These are phyloP conservation scores for Danio jaintianensis DNA, from an alignment of 2,797 vertebrate genomes.

Conservation along the genomic window DNA sequence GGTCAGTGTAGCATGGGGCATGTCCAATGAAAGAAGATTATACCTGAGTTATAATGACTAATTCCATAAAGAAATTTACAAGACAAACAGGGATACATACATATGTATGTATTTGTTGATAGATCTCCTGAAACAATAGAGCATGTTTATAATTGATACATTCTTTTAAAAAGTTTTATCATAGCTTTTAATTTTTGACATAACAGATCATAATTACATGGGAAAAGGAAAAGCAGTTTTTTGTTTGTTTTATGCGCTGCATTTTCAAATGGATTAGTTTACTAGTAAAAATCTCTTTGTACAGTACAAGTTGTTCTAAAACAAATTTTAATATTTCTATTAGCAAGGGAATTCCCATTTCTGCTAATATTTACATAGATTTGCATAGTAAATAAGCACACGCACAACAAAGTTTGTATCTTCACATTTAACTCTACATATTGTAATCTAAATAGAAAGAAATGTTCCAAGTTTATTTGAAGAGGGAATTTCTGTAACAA, in stretches of 20 bases:
- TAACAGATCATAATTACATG: not conserved
- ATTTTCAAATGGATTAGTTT: not conserved
- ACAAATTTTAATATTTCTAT: not conserved
- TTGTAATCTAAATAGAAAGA: not conserved
- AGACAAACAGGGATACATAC: not conserved
- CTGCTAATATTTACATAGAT: not conserved
- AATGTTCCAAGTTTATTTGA: not conserved
- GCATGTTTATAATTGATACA: too few species aligned
- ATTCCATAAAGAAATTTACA: not conserved
- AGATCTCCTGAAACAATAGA: too few species aligned
- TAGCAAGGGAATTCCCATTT: not conserved
- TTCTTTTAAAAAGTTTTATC: too few species aligned
- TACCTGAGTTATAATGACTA: not conserved
- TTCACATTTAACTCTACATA: not conserved
- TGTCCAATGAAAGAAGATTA: not conserved
- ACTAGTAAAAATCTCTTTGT: not conserved
- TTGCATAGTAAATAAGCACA: not conserved
- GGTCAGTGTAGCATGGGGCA: not conserved
- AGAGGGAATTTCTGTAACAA: not conserved
- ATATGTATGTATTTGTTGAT: too few species aligned
- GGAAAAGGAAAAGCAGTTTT: not conserved
- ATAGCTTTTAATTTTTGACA: too few species aligned
- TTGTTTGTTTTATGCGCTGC: not conserved
- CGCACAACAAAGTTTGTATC: not conserved
- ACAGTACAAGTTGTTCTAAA: not conserved